Base-by-base conservation (phyloP, 53 echinoderm and acorn worm species). In the Apostichopus leukothele region DNA sequence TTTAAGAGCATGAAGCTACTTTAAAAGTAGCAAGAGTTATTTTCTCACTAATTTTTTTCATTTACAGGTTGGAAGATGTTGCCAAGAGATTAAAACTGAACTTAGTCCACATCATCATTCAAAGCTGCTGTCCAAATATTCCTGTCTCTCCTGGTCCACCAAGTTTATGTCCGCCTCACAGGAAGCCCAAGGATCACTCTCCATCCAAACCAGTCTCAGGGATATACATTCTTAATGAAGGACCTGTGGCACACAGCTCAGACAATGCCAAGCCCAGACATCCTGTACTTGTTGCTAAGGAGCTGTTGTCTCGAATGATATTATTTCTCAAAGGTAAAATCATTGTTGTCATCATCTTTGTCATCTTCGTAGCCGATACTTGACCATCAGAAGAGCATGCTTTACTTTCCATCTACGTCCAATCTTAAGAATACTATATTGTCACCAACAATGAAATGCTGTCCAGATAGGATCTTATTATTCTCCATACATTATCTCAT, bases 51-150 rank as follows among this genome's bases (percentile, higher is more conserved):
- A 60, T 18, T 67, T 73, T 6, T 78, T 54, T 75, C 26, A 19
- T 12, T 8, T 71, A 3, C 88, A 97, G 97, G 74, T 83, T 97
- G 23, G 97, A 97, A 90, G 89, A 91, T 67, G 95, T 97, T 6
- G 97, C 97, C 4, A 88, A 91, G 87, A 91, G 94, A 74, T 88
- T 97, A 55, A 97, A 95, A 66, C 93, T 97, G 6, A 90, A 97
- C 89, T 91, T 97, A 14, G 92, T 95, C 50, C 90, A 93, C 54
- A 94, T 95, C 78, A 95, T 95, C 84, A 91, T 97, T 53, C 94
- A 95, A 60, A 97, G 95, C 51, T 97, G 97, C 76, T 95, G 95
- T 52, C 97, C 95, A 1, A 74, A 89, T 51, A 94, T 97, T 18
- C 88, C 97, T 18, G 86, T 97, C 54, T 76, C 86, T 57, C 75